Percentiles rank a stretch among this genome's conserved stretches.
Evolutionary conservation across 2,113 vertebrate species (phyloP).

Genomic region (Aix galericulata): DNA sequence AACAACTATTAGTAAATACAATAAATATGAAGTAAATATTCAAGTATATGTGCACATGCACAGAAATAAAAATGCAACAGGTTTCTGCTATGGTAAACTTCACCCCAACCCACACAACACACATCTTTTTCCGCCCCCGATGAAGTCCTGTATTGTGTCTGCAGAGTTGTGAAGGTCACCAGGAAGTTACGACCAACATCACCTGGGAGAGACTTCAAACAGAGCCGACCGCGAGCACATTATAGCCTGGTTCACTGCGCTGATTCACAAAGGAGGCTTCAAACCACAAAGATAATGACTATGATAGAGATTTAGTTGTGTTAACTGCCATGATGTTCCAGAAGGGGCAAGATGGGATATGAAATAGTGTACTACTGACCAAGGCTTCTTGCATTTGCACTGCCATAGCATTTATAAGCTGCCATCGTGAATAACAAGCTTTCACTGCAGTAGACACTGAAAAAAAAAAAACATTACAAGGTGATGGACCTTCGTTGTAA

Average conservation of each 20-base stretch:
- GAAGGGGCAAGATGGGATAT: not conserved
- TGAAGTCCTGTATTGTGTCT: not conserved
- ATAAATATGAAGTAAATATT: not conserved
- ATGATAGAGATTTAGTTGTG: accelerated
- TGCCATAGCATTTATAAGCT: not conserved
- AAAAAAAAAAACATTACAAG: not conserved
- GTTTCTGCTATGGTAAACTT: not conserved
- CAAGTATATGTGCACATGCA: not conserved
- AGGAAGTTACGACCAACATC: not conserved
- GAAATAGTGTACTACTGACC: not conserved
- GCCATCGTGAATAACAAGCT: not conserved
- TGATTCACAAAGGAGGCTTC: no score
- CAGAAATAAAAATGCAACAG: not conserved
- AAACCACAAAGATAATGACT: not conserved
- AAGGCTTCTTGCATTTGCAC: not conserved
- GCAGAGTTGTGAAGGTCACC: not conserved
- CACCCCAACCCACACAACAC: not conserved
- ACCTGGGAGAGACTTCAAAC: accelerated
- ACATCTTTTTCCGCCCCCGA: not conserved
- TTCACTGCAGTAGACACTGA: not conserved
- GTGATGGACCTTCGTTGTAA: not conserved
- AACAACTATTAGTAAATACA: not conserved
- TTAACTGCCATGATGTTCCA: not conserved
- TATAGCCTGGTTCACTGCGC: accelerated
- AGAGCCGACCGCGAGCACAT: not conserved